These are phyloP conservation scores for Leucopsar rothschildi DNA, from an alignment of 2,113 vertebrate genomes.

Conservation along the genomic window DNA sequence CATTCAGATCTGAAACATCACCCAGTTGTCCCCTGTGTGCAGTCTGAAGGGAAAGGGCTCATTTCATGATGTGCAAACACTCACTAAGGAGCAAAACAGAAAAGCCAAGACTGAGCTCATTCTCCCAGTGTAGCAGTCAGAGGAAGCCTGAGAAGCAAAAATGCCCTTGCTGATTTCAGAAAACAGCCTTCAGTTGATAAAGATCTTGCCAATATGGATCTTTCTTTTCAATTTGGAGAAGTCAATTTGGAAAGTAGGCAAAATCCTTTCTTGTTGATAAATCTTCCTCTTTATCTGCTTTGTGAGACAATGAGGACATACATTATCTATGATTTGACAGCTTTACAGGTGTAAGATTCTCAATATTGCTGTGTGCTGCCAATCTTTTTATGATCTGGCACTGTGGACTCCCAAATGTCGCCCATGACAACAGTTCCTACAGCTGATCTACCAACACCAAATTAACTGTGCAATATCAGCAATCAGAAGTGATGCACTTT, in stretches of 20 bases:
- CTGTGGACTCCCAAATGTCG: background rate
- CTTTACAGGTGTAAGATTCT: conserved; percentile 17
- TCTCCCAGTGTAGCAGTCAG: background rate
- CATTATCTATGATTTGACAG: background rate
- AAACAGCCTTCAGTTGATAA: background rate
- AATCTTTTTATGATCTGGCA: background rate
- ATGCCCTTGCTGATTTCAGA: background rate
- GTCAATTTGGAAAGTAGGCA: background rate
- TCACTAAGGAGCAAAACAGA: background rate
- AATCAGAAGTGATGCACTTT: background rate
- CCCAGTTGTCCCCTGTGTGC: fast-evolving
- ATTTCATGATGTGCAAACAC: background rate
- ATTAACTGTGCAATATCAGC: background rate
- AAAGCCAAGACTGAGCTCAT: background rate
- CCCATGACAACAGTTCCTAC: background rate
- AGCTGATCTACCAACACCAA: background rate
- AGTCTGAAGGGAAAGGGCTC: background rate
- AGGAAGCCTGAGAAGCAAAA: background rate
- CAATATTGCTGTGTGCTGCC: background rate
- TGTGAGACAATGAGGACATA: background rate
- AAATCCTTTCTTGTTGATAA: background rate
- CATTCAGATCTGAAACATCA: background rate
- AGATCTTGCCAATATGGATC: background rate
- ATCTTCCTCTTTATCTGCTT: background rate
- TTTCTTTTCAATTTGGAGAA: background rate